Conservation (phyloP, 2,113 vertebrate species). For the Vombatus ursinus region DNA sequence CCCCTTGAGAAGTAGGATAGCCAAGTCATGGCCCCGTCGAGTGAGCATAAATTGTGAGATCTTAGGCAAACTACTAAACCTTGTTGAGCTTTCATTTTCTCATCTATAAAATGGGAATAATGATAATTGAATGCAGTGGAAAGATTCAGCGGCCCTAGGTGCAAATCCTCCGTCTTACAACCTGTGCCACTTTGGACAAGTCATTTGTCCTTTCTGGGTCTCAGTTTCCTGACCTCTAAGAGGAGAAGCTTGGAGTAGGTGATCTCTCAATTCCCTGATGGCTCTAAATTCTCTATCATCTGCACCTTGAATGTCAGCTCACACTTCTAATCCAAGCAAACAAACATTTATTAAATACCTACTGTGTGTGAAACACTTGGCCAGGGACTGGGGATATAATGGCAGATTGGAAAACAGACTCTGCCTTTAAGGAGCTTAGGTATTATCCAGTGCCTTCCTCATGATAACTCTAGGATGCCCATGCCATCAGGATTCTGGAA, state of each 20-base stretch:
- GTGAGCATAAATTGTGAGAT: background rate
- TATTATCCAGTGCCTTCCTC: background rate
- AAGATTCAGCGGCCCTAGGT: background rate
- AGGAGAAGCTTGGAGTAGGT: background rate
- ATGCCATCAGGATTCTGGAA: background rate
- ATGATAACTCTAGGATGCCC: background rate
- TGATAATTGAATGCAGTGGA: background rate
- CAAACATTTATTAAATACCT: background rate
- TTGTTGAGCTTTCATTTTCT: background rate
- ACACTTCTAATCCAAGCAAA: background rate
- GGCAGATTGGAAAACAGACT: background rate
- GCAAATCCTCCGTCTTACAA: background rate
- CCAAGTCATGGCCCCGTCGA: background rate
- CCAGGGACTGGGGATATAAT: background rate
- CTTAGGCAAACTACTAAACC: background rate
- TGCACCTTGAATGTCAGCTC: background rate
- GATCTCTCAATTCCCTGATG: too few species aligned
- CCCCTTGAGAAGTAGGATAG: background rate
- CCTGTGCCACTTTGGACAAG: background rate
- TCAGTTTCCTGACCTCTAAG: background rate
- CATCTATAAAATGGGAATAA: background rate
- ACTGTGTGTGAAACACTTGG: background rate
- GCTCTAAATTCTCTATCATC: background rate
- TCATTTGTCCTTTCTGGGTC: background rate
- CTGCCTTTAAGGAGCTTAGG: background rate